These are phyloP conservation scores for Poeciliopsis infans DNA, from an alignment of 2,797 vertebrate species.

Conservation along the genomic window DNA sequence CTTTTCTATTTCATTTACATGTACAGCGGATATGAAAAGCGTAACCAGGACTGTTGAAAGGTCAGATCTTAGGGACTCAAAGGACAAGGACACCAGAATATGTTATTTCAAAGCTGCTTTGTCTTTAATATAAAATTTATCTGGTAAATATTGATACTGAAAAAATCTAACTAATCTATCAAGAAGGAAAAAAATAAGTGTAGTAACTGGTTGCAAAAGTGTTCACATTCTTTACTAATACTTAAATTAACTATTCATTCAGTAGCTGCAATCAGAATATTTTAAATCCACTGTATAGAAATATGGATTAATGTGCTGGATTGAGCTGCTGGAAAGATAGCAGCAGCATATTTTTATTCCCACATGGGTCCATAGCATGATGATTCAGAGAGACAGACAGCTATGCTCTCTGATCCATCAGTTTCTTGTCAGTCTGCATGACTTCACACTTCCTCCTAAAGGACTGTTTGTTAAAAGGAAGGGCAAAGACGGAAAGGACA, in stretches of 20 bases:
- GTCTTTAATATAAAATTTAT: too few relatives aligned
- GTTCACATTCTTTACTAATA: not conserved
- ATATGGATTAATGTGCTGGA: conserved; percentile 1
- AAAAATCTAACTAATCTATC: not conserved
- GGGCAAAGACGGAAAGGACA: not conserved
- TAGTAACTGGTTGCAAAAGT: not conserved
- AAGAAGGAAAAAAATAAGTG: not conserved
- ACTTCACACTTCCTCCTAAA: conserved; percentile 14
- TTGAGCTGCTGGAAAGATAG: not conserved
- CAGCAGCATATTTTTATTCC: not conserved
- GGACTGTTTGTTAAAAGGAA: conserved; percentile 2
- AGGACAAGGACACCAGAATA: not conserved
- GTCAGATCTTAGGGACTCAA: not conserved
- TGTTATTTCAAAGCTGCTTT: too few relatives aligned
- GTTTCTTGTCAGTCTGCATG: conserved; percentile 23
- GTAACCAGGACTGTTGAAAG: not conserved
- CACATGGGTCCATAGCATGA: conserved; percentile 9
- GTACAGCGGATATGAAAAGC: not conserved
- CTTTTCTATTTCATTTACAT: not conserved
- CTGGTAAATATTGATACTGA: not conserved
- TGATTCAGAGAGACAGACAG: conserved; percentile 17
- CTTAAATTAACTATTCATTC: not conserved
- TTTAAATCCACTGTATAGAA: not conserved
- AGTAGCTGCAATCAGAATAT: not conserved
- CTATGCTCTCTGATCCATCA: conserved; percentile 21